phyloP scores from a whole-genome alignment of 2,888 invertebrate genomes.

The Beris morrisii region DNA sequence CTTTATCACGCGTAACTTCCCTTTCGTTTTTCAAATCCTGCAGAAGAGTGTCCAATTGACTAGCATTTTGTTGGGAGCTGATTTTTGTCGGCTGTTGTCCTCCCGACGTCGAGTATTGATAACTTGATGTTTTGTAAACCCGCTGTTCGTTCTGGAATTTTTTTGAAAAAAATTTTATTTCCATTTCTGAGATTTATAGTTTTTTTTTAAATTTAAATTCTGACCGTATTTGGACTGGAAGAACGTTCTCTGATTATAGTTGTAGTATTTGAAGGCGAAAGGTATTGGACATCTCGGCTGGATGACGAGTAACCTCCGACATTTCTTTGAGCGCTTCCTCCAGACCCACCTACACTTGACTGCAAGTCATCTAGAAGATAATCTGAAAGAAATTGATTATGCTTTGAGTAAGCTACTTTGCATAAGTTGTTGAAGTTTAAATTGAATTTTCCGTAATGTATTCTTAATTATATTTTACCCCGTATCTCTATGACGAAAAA shows the following conservation, averaged over 20 bases:
- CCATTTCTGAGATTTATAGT: too few species aligned
- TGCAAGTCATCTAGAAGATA: slow-evolving; percentile 42
- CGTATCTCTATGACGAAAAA: too few species aligned
- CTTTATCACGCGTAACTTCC: slow-evolving; percentile 50
- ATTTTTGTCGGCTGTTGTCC: slow-evolving; percentile 37
- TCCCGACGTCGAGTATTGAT: slow-evolving; percentile 52
- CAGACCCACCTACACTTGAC: slow-evolving; percentile 39
- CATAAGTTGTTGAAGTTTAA: too few species aligned
- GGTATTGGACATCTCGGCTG: slow-evolving; percentile 40
- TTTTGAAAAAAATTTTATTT: slow-evolving; percentile 1
- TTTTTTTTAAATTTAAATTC: background rate
- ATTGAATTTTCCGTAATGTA: too few species aligned
- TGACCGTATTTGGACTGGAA: slow-evolving; percentile 38
- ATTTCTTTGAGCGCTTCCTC: slow-evolving; percentile 31
- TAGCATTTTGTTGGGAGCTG: slow-evolving; percentile 63
- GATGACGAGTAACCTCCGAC: slow-evolving; percentile 27
- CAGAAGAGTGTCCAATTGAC: slow-evolving; percentile 73
- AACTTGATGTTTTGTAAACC: slow-evolving; percentile 53
- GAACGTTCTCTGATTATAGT: slow-evolving; percentile 41
- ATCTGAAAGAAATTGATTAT: slow-evolving; percentile 34
- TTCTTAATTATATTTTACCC: too few species aligned
- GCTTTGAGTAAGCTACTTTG: too few species aligned
- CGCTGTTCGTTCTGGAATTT: slow-evolving; percentile 49
- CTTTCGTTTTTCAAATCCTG: slow-evolving; percentile 67
- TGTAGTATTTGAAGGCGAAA: slow-evolving; percentile 41